Evolutionary conservation across 2,888 invertebrate genomes (phyloP).

Genomic region (Koerneria pararmatus): DNA sequence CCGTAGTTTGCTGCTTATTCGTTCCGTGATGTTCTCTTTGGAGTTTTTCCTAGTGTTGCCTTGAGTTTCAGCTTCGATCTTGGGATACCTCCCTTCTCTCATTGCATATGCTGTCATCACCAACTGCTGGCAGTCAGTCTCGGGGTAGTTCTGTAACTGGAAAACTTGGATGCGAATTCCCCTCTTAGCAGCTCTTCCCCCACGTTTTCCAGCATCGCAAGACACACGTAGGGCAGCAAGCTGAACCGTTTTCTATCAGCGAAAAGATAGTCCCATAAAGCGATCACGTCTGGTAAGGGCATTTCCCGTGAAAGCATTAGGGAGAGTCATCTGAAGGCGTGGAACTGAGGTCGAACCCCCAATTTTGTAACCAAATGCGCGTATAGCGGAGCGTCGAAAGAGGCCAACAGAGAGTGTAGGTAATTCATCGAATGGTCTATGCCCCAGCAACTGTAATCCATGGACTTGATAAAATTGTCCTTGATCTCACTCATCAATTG

Average conservation of each 20-base stretch:
- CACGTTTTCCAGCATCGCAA: constrained; percentile 95
- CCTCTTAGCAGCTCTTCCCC: constrained; percentile 77
- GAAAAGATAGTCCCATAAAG: constrained; percentile 94
- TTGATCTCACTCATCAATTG: constrained; percentile 95
- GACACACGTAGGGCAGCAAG: constrained; percentile 85
- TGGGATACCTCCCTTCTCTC: no score
- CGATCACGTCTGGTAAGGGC: constrained; percentile 88
- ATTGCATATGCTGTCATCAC: constrained; percentile 42
- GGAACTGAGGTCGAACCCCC: constrained; percentile 89
- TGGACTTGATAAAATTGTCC: constrained; percentile 85
- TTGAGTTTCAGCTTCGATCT: no score
- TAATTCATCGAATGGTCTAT: constrained; percentile 73
- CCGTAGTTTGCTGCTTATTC: no score
- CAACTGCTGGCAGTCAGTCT: constrained; percentile 40
- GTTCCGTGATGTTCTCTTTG: no score
- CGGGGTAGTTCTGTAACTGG: constrained; percentile 54
- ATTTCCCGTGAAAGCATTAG: constrained; percentile 82
- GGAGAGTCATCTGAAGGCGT: constrained; percentile 89
- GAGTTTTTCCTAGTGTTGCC: no score
- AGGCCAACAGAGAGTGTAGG: constrained; percentile 74
- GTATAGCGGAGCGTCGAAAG: constrained; percentile 76
- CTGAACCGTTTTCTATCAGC: constrained; percentile 83
- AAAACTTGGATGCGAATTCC: no score
- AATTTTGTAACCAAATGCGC: constrained; percentile 72
- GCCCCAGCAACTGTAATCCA: constrained; percentile 70